Base-by-base conservation (phyloP, 2,888 invertebrate species). In the Tachina grossa region DNA sequence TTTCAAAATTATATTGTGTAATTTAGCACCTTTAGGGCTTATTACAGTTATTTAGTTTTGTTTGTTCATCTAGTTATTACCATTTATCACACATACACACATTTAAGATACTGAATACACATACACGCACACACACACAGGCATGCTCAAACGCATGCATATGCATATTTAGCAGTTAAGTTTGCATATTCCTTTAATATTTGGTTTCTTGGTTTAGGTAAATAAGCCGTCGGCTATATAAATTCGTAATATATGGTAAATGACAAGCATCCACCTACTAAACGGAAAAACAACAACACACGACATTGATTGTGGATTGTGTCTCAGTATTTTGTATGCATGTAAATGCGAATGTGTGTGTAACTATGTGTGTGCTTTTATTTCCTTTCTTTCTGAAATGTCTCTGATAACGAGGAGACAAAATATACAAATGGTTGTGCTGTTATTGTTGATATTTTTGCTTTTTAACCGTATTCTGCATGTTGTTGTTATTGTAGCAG, bases 201-300 rank as follows among this genome's bases (percentile, higher is more conserved):
- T 77, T 51, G 49, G 55, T 65, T 79, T 71, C 59, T 69, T 55
- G 63, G 65, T 55, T 63, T 68, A 74, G 69, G 80, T 76, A 84
- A 83, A 79, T 81, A 84, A 76, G 77, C 86, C 82, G 81, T 55
- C 84, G 82, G 82, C 84, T 61, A 82, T 68, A 63, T 66, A 59
- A 72, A 68, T 19, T 47, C 31, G 43, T 78, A 81, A 43, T 75
- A 68, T 22, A 71, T 71, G 55, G 51, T 61, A 77, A 31, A 79
- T 79, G 83, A 53, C 84, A 78, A 85, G 86, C 76, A 88, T 87
- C 87, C 88, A 87, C 88, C 88, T 87, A 88, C 88, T 87, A 87
- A 85, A 84, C 71, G 82, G 19, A 14, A 71, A 75, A 83, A 88
- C 88, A 87, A 88, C 88, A 84, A 87, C 85, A 88, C 83, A 88